Evolutionary conservation across 2,797 vertebrate species (phyloP).

Genomic region (Lycodopsis pacificus): DNA sequence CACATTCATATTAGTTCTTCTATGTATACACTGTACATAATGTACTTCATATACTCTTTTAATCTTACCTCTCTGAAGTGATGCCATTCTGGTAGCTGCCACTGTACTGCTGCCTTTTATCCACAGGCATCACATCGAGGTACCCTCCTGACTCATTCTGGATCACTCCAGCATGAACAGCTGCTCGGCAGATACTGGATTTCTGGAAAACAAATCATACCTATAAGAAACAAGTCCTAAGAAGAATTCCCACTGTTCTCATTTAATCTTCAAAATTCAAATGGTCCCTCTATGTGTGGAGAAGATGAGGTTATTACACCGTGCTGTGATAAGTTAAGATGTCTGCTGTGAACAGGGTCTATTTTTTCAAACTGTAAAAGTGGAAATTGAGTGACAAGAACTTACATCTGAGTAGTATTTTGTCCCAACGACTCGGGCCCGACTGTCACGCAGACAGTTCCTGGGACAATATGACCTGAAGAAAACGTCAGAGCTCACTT

Average conservation of each 20-base stretch:
- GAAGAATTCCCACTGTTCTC: neutral
- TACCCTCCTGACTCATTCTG: constrained; percentile 91
- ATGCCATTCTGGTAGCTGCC: constrained; percentile 93
- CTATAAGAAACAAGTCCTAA: neutral
- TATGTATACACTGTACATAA: neutral
- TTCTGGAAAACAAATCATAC: constrained; percentile 75
- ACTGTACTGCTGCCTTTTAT: constrained; percentile 89
- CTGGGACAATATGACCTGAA: constrained; percentile 93
- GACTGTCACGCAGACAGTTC: constrained; percentile 90
- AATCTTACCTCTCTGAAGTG: constrained; percentile 91
- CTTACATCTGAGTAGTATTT: constrained; percentile 95
- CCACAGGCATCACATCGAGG: constrained; percentile 95
- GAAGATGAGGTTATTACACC: neutral
- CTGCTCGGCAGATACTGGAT: constrained; percentile 95
- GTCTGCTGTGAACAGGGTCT: neutral
- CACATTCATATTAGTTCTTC: neutral
- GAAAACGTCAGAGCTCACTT: constrained; percentile 41
- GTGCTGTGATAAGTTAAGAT: neutral
- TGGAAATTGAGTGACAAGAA: constrained; percentile 33
- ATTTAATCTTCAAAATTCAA: neutral
- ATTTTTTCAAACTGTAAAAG: neutral
- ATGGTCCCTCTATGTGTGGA: neutral
- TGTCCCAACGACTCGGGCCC: constrained; percentile 89
- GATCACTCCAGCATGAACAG: constrained; percentile 94
- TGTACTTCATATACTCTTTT: neutral